Evolutionary conservation across 1,140 invertebrate species (phyloP).

Genomic region (Listronotus oregonensis): DNA sequence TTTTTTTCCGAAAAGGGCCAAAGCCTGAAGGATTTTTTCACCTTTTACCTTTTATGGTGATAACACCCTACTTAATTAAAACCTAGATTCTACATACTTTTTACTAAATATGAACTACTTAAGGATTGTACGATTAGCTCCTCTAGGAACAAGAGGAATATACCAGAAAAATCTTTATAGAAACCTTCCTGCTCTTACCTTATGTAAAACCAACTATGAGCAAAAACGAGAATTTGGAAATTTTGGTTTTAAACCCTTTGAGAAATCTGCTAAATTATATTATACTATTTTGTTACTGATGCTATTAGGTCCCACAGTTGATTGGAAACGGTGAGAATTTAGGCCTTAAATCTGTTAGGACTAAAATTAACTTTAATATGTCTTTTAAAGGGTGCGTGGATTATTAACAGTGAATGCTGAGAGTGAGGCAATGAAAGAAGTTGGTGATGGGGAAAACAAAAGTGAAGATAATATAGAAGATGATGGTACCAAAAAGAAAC

Average conservation of each 20-base stretch:
- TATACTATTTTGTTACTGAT: constrained; percentile 3
- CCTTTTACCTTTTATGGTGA: too few species aligned
- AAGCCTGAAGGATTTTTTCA: too few species aligned
- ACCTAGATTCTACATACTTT: not conserved
- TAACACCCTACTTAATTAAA: too few species aligned
- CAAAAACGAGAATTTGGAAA: not conserved
- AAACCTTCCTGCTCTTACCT: not conserved
- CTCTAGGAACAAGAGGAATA: not conserved
- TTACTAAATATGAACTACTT: not conserved
- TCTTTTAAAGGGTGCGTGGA: constrained; percentile 52
- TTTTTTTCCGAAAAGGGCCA: too few species aligned
- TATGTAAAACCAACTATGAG: not conserved
- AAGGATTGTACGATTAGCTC: not conserved
- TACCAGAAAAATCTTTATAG: not conserved
- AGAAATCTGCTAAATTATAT: constrained; percentile 2
- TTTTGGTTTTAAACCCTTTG: not conserved
- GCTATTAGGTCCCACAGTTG: constrained; percentile 10
- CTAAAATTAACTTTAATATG: too few species aligned
- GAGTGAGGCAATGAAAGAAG: constrained; percentile 50
- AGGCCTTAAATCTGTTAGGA: too few species aligned
- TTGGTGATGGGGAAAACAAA: constrained; percentile 46
- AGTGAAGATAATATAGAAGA: constrained; percentile 49
- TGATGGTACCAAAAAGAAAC: constrained; percentile 70
- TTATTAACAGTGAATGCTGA: constrained; percentile 54
- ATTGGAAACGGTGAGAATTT: constrained; percentile 23